phyloP scores from a whole-genome alignment of 1,140 invertebrate species.

The Uloborus diversus region DNA sequence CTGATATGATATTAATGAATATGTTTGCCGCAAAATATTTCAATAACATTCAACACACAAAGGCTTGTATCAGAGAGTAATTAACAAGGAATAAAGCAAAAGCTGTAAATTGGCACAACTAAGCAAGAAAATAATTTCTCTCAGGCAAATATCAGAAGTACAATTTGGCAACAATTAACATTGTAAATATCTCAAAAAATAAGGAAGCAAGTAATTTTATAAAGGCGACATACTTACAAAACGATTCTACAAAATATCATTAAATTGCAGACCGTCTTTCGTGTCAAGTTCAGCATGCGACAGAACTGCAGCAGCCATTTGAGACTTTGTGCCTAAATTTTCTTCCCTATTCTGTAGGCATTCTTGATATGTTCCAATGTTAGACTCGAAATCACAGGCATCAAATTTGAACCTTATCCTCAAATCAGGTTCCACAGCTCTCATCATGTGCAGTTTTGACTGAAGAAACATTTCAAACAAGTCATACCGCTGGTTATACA shows the following conservation, averaged over 20 bases:
- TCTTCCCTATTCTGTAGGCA: slow-evolving; percentile 62
- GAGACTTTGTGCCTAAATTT: slow-evolving; percentile 64
- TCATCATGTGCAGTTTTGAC: slow-evolving; percentile 73
- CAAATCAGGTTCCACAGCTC: slow-evolving; percentile 77
- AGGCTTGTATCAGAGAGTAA: too few relatives aligned
- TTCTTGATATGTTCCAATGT: slow-evolving; percentile 59
- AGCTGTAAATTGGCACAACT: background rate
- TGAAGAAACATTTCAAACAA: slow-evolving; percentile 75
- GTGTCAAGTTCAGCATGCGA: slow-evolving; percentile 33
- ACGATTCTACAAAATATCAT: slow-evolving; percentile 40
- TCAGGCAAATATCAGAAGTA: slow-evolving; percentile 20
- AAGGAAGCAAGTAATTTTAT: slow-evolving; percentile 15
- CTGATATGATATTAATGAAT: too few relatives aligned
- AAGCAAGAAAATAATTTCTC: background rate
- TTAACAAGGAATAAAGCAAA: background rate
- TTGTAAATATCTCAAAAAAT: slow-evolving; percentile 54
- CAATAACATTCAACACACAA: too few relatives aligned
- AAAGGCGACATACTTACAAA: slow-evolving; percentile 2
- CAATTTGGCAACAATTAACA: slow-evolving; percentile 39
- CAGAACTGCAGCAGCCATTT: slow-evolving; percentile 65
- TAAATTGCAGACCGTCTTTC: slow-evolving; percentile 30
- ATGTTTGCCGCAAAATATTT: too few relatives aligned
- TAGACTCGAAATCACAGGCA: slow-evolving; percentile 60
- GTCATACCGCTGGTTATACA: slow-evolving; percentile 61
- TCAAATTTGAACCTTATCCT: slow-evolving; percentile 71